Evolutionary conservation across 2,888 invertebrate genomes (phyloP).

Genomic region (Boloria euphrosyne): DNA sequence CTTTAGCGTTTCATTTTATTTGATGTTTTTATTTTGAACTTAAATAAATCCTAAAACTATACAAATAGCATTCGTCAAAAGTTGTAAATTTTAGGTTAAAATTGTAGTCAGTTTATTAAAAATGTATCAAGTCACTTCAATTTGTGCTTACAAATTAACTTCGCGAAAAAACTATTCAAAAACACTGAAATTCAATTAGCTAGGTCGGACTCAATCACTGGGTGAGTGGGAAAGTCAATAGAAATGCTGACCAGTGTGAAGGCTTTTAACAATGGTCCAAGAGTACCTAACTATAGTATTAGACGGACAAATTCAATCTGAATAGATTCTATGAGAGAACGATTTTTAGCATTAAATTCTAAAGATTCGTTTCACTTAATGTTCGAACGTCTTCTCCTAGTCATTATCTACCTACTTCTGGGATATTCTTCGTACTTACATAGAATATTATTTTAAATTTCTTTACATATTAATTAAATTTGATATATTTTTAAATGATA

Average conservation of each 20-base stretch:
- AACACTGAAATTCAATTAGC: slow-evolving; percentile 41
- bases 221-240: slow-evolving; percentile 40
- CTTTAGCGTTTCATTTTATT: slow-evolving; percentile 12
- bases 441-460: too few relatives aligned
- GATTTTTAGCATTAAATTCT: not conserved
- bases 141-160: slow-evolving; percentile 27
- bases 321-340: slow-evolving; percentile 9
- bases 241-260: slow-evolving; percentile 37
- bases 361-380: not conserved
- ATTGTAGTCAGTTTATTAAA: slow-evolving; percentile 6
- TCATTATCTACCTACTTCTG: too few relatives aligned
- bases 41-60: slow-evolving; percentile 2
- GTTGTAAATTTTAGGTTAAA: not conserved
- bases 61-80: not conserved
- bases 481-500: too few relatives aligned
- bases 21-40: slow-evolving; percentile 7
- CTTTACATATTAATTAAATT: too few relatives aligned
- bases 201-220: slow-evolving; percentile 38
- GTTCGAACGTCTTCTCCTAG: too few relatives aligned
- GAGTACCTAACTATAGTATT: slow-evolving; percentile 26
- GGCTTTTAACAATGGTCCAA: slow-evolving; percentile 38
- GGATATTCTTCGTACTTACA: too few relatives aligned
- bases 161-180: slow-evolving; percentile 35
- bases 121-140: slow-evolving; percentile 11
- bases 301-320: slow-evolving; percentile 1